phyloP scores from a whole-genome alignment of 2,113 vertebrate genomes.

The Phyllostomus hastatus region DNA sequence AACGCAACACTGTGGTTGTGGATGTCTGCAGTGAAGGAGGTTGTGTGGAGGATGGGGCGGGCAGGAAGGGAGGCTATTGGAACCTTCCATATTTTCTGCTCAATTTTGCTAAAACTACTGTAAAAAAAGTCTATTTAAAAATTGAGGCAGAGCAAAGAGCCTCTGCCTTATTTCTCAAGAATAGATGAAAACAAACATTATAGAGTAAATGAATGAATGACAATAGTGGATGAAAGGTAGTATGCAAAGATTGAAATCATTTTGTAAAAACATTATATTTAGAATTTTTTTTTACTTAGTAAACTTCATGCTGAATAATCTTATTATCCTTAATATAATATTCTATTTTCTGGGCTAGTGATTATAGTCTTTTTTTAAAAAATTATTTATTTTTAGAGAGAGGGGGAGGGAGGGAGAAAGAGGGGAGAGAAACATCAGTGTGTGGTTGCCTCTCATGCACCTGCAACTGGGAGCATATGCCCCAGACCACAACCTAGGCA shows the following conservation, averaged over 20 bases:
- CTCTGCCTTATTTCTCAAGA: background rate
- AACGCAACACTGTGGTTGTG: rapidly evolving
- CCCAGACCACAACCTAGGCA: no score
- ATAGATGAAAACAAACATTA: background rate
- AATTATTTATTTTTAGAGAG: no score
- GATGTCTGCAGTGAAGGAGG: background rate
- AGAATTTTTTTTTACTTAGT: background rate
- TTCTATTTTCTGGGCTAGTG: conserved; percentile 32
- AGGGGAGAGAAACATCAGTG: no score
- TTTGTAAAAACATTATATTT: conserved; percentile 4
- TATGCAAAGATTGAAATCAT: background rate
- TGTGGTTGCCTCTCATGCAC: no score
- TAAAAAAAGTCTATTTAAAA: background rate
- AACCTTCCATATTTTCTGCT: background rate
- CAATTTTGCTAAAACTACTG: background rate
- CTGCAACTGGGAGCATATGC: no score
- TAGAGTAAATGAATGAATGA: background rate
- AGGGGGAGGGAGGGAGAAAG: no score
- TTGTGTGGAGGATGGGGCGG: background rate
- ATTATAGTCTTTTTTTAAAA: background rate
- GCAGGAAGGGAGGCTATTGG: rapidly evolving
- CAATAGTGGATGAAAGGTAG: background rate
- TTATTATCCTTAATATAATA: background rate
- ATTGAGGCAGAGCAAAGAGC: background rate
- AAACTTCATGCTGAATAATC: background rate